Conservation (phyloP, 2,113 vertebrate species). For the Menidia beryllina region DNA sequence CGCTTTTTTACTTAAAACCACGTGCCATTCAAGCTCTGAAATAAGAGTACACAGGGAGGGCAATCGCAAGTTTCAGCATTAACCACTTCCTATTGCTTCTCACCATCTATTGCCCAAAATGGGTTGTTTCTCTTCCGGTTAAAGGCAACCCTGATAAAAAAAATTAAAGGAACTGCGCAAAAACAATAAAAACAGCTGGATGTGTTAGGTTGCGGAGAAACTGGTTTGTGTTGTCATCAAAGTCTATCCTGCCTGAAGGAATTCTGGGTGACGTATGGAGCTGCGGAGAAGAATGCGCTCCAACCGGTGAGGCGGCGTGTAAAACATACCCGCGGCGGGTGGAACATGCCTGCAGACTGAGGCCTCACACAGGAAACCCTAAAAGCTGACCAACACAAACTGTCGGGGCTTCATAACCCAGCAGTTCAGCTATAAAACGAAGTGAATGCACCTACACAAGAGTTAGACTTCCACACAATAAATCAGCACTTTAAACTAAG, state of each 20-base stretch:
- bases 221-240: constrained; percentile 31
- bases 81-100: constrained; percentile 28
- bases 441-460: background rate
- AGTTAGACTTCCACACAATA: background rate
- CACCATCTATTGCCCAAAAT: background rate
- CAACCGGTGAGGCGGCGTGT: constrained; percentile 63
- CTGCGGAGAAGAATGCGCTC: constrained; percentile 53
- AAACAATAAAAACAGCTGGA: constrained; percentile 32
- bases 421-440: background rate
- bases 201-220: background rate
- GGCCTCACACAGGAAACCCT: background rate
- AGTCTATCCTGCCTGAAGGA: constrained; percentile 14
- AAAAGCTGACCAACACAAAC: background rate
- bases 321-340: constrained; percentile 41
- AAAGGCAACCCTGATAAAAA: background rate
- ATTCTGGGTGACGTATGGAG: constrained; percentile 42
- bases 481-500: too few species aligned
- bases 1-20: background rate
- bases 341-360: constrained; percentile 14
- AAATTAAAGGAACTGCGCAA: background rate
- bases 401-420: background rate
- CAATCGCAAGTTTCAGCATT: background rate
- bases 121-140: background rate
- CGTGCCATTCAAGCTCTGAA: background rate
- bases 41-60: background rate